Evolutionary conservation across 2,888 invertebrate species (phyloP).

Genomic region (Xestoiulus laeticollis): DNA sequence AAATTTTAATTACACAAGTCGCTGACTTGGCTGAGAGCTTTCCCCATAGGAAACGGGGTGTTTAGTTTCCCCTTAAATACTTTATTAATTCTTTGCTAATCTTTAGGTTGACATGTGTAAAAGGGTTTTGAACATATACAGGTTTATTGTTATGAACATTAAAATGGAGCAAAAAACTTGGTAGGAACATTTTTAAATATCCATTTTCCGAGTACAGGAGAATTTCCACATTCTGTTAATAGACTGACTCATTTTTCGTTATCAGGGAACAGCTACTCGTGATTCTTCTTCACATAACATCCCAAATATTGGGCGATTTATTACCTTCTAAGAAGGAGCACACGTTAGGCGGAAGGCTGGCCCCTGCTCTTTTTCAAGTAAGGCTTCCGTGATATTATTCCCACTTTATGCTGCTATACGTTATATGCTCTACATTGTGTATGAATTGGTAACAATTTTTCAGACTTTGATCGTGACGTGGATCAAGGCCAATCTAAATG

Average conservation of each 20-base stretch:
- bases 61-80: too few species aligned
- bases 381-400: not conserved
- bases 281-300: conserved; percentile 90
- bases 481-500: conserved; percentile 97
- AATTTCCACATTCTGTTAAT: not conserved
- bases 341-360: conserved; percentile 65
- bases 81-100: conserved; percentile 13
- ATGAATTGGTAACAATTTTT: conserved; percentile 15
- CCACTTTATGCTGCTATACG: not conserved
- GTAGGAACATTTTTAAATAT: conserved; percentile 67
- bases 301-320: conserved; percentile 79
- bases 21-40: too few species aligned
- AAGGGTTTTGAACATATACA: conserved; percentile 92
- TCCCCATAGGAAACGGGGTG: too few species aligned
- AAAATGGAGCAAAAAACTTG: conserved; percentile 91
- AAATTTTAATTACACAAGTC: too few species aligned
- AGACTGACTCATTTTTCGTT: conserved; percentile 54
- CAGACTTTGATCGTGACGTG: conserved; percentile 97
- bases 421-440: not conserved
- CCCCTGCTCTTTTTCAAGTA: conserved; percentile 66
- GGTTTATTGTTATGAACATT: conserved; percentile 97
- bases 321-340: conserved; percentile 80
- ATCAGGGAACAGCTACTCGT: conserved; percentile 84
- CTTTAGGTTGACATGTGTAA: conserved; percentile 88
- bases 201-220: not conserved